Evolutionary conservation across 2,888 invertebrate species (phyloP), one percentile per base, ranked within the genome.

Genomic region (Tinea trinotella): DNA sequence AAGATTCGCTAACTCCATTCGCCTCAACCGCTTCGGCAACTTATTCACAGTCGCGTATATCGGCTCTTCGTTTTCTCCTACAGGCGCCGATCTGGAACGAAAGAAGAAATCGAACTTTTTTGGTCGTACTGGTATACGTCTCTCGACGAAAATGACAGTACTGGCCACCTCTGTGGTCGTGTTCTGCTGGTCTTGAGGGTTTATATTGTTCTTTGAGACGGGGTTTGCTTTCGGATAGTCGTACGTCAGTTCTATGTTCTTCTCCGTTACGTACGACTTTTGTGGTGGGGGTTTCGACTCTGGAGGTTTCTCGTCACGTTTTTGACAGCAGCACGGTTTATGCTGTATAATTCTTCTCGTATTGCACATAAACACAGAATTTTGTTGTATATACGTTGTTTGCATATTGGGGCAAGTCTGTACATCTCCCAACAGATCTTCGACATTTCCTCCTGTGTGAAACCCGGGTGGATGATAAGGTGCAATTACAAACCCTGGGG

Each of bases 361-460:
- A 57, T 85, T 86, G 61, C 86, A 87, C 82, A 87, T 84, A 60
- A 86, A 80, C 18, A 84, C 79, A 0, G 86, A 85, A 60, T 87
- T 86, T 58, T 85, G 83, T 61, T 85, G 83, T 54, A 85, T 84
- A 60, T 68, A 79, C 0, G 84, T 84, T 1, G 84, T 81, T 56
- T 83, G 83, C 59, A 83, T 75, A 0, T 74, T 68, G 0, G 83
- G 75, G 34, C 68, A 60, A 0, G 88, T 87, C 65, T 91, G 90
- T 4, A 92, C 91, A 57, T 92, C 92, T 56, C 90, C 89, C 0
- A 92, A 73, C 44, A 92, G 73, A 57, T 92, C 90, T 61, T 92
- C 92, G 36, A 92, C 76, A 64, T 92, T 92, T 0, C 90, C 91
- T 9, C 89, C 90, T 18, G 87, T 89, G 62, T 80, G 80, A 67